Base-by-base conservation (phyloP, 37 sponge, comb jelly and placozoan species). In the Spongilla lacustris region DNA sequence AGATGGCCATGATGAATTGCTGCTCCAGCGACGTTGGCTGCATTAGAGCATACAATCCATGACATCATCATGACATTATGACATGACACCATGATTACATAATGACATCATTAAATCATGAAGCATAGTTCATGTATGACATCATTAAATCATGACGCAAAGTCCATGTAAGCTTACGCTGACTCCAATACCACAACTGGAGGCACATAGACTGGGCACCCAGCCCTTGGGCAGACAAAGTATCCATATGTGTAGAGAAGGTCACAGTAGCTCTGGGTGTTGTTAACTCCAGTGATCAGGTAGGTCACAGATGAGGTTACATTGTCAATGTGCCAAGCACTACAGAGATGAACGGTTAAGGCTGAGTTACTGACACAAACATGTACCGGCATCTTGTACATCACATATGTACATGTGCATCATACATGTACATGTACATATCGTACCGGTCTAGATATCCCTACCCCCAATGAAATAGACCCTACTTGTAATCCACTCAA, bases 251-350 rank as follows among this genome's bases (percentile, higher is more conserved):
- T 58, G 79, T 73, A 93, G 28, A 74, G n/a, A 28, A 83, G 25
- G 71, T 91, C 78, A 68, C 73, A 67, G 70, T 80, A 50, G 17
- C 38, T 30, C 14, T 41, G 36, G 50, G 93, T 86, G 23, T 36
- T 36, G 69, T 82, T 77, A 10, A 36, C 83, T 28, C 92, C 94
- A 71, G 46, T 91, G 48, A 96, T 50, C 49, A 96, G 80, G 80
- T 96, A 96, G 4, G 92, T 86, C 29, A 91, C 83, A 0, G 37
- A 41, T 8, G 38, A 33, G 27, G 92, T 93, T 32, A 71, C 48
- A 80, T 96, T 96, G 79, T 91, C 82, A 23, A 91, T 83, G 67
- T 81, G 83, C 96, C 96, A 96, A 37, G 93, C 89, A 24, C 93
- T 93, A 72, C 2, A 79, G 41, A 9, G 41, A 41, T 3, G 6